phyloP scores from a whole-genome alignment of 1,140 invertebrate genomes.

The Trichonephila clavata region DNA sequence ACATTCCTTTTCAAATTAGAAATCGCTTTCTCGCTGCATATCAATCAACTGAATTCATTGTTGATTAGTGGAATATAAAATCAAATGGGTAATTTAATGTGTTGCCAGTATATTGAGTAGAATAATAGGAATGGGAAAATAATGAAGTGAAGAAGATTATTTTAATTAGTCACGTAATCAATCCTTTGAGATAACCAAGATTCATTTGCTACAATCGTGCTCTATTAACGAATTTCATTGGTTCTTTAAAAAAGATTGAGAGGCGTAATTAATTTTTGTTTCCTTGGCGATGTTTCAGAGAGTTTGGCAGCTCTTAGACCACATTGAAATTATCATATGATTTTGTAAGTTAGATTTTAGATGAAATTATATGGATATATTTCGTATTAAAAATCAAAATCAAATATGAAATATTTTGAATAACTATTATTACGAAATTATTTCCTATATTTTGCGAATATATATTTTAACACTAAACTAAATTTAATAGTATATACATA shows the following conservation, averaged over 20 bases:
- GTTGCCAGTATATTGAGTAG: not conserved
- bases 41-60: not conserved
- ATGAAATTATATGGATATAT: too few relatives aligned
- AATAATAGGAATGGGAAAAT: not conserved
- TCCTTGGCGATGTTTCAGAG: too few relatives aligned
- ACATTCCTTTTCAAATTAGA: not conserved
- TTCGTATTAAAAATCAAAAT: too few relatives aligned
- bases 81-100: not conserved
- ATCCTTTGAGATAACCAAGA: not conserved
- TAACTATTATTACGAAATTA: too few relatives aligned
- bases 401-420: too few relatives aligned
- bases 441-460: too few relatives aligned
- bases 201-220: not conserved
- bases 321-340: too few relatives aligned
- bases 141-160: not conserved
- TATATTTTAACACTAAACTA: too few relatives aligned
- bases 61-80: not conserved
- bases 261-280: not conserved
- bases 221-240: not conserved
- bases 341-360: too few relatives aligned
- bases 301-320: too few relatives aligned
- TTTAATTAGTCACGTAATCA: slow-evolving; percentile 21
- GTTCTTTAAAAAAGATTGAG: not conserved
- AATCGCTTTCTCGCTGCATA: not conserved
- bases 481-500: too few relatives aligned